phyloP scores from a whole-genome alignment of 2,113 vertebrate species.

The Oxyura jamaicensis region DNA sequence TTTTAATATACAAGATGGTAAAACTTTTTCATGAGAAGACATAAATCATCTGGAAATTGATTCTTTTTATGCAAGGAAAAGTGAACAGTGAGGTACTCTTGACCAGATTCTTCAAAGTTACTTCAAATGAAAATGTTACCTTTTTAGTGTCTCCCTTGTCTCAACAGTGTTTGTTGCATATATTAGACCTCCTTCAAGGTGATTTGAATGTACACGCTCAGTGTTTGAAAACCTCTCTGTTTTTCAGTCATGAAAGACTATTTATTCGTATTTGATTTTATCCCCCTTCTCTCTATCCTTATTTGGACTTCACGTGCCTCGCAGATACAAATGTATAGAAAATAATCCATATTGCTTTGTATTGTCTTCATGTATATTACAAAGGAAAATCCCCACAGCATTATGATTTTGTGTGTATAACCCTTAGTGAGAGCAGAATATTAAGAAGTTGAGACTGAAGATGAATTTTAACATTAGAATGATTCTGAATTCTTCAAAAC shows the following conservation, averaged over 20 bases:
- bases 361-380: conserved; percentile 21
- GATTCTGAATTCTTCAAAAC: not conserved
- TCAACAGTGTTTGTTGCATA: conserved; percentile 29
- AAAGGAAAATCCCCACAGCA: conserved; percentile 30
- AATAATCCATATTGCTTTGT: conserved; percentile 51
- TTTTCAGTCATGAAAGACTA: conserved; percentile 25
- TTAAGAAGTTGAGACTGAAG: conserved; percentile 26
- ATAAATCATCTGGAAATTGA: not conserved
- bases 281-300: not conserved
- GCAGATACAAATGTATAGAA: conserved; percentile 35
- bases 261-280: conserved; percentile 53
- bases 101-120: conserved; percentile 34
- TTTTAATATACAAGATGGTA: not conserved
- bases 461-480: conserved; percentile 24
- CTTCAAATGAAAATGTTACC: conserved; percentile 33
- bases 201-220: conserved; percentile 42
- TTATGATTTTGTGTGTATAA: conserved; percentile 17
- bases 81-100: not conserved
- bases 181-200: conserved; percentile 56
- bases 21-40: not conserved
- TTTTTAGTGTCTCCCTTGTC: not conserved
- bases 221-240: conserved; percentile 28
- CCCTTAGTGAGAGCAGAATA: conserved; percentile 3
- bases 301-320: conserved; percentile 24
- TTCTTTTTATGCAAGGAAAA: not conserved